Base-by-base conservation (phyloP, 2,797 vertebrate species). In the Microtus agrestis region DNA sequence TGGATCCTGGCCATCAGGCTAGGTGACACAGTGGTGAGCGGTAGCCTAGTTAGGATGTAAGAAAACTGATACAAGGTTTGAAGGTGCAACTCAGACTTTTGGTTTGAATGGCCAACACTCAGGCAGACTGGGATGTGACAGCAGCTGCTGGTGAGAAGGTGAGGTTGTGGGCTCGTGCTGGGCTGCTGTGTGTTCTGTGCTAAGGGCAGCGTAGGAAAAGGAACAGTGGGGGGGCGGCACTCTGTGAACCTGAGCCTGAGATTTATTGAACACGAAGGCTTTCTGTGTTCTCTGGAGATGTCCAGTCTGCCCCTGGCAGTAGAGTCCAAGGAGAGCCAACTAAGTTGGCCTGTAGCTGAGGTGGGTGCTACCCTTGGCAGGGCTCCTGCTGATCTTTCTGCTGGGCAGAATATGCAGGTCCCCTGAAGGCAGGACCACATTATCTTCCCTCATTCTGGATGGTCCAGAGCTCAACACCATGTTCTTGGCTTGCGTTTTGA, bases 401-500 rank as follows among this genome's bases (percentile, higher is more conserved):
- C 69, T 40, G 27, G n/a, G 21, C 92, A 81, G 56, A 51, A 51
- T 25, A 29, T 63, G 31, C 2, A 0, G 61, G 48, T 54, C 46
- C 46, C 40, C 21, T 17, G 15, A 61, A 92, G 27, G 46, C 54
- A 43, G 48, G 46, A 59, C 89, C 29, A 0, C 43, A 59, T 73
- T 65, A 31, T 67, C 43, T 40, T 84, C 73, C 34, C 65, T 76
- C 31, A 0, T 59, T 37, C 34, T 31, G 67, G 46, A 19, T 40
- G 54, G 65, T 88, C 65, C 71, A 63, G 85, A 80, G 21, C 91
- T 85, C 31, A 34, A 43, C 40, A 54, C 89, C 76, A 1, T 81
- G 69, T 86, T 91, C 88, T 2, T 37, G n/a, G 87, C 80, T 73
- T 82, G 25, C 56, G 23, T 15, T 51, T 80, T 94, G 96, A 86